Percentiles rank a stretch among this genome's conserved stretches.
Evolutionary conservation across 2,888 invertebrate genomes (phyloP).

Genomic region (Himalopsyche anomala): DNA sequence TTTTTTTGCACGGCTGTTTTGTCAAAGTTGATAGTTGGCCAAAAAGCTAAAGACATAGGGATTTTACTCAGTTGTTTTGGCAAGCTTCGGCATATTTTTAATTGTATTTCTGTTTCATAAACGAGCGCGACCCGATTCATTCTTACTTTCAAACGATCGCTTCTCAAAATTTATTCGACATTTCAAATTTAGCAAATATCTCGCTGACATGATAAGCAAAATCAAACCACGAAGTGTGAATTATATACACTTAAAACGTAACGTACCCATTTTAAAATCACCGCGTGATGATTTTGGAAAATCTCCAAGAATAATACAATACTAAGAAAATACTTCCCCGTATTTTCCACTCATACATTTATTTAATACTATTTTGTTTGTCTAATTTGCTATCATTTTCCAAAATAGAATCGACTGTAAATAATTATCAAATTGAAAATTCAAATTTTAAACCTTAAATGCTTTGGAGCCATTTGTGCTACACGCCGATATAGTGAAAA

Average conservation of each 20-base stretch:
- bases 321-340: not conserved
- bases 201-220: too few relatives aligned
- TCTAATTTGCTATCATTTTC: too few relatives aligned
- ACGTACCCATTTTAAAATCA: not conserved
- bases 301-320: slow-evolving; percentile 2
- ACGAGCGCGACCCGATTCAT: slow-evolving; percentile 45
- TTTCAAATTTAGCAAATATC: too few relatives aligned
- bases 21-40: slow-evolving; percentile 45
- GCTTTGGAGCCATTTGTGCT: too few relatives aligned
- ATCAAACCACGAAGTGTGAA: too few relatives aligned
- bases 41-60: slow-evolving; percentile 42
- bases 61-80: slow-evolving; percentile 41
- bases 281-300: not conserved
- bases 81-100: slow-evolving; percentile 45
- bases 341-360: not conserved
- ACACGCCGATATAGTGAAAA: too few relatives aligned
- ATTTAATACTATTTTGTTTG: too few relatives aligned
- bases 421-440: too few relatives aligned
- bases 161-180: not conserved
- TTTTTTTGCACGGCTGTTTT: not conserved
- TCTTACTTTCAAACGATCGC: slow-evolving; percentile 20
- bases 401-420: too few relatives aligned
- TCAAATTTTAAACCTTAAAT: too few relatives aligned
- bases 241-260: too few relatives aligned
- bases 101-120: slow-evolving; percentile 53